Evolutionary conservation across 2,113 vertebrate genomes (phyloP).

Genomic region (Epinephelus lanceolatus): DNA sequence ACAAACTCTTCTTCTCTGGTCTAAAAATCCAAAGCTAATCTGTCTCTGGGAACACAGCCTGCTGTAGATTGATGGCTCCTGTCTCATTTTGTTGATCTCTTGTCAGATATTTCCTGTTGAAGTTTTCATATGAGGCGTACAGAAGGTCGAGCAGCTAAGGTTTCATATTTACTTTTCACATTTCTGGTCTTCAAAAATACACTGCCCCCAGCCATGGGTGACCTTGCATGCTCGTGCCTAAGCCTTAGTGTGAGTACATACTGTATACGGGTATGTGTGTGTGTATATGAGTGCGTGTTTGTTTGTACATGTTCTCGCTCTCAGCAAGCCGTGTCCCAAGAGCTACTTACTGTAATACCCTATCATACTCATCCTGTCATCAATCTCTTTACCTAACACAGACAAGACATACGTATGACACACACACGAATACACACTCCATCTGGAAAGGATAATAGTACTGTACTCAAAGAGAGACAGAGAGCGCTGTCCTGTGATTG

Average conservation of each 20-base stretch:
- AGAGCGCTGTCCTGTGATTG: conserved; percentile 24
- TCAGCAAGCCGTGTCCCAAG: conserved; percentile 57
- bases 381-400: conserved; percentile 71
- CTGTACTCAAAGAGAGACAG: background rate
- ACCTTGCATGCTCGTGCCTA: conserved; percentile 56
- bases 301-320: conserved; percentile 33
- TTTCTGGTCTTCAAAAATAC: conserved; percentile 71
- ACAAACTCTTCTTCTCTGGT: background rate
- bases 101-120: conserved; percentile 66
- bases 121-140: conserved; percentile 32
- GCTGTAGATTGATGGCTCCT: conserved; percentile 14
- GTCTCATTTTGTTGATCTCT: conserved; percentile 48
- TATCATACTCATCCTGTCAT: conserved; percentile 65
- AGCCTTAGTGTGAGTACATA: conserved; percentile 52
- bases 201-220: conserved; percentile 45
- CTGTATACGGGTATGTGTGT: conserved; percentile 29
- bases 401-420: conserved; percentile 37
- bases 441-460: conserved; percentile 58
- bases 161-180: conserved; percentile 68
- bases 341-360: conserved; percentile 75
- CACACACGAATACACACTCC: conserved; percentile 20
- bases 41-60: conserved; percentile 32
- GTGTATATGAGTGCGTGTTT: conserved; percentile 24
- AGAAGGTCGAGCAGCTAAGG: conserved; percentile 44
- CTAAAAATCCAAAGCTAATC: conserved; percentile 3